These are phyloP conservation scores for Porites lobata DNA, from an alignment of 92 coral and sea anemone genomes.

Conservation along the genomic window DNA sequence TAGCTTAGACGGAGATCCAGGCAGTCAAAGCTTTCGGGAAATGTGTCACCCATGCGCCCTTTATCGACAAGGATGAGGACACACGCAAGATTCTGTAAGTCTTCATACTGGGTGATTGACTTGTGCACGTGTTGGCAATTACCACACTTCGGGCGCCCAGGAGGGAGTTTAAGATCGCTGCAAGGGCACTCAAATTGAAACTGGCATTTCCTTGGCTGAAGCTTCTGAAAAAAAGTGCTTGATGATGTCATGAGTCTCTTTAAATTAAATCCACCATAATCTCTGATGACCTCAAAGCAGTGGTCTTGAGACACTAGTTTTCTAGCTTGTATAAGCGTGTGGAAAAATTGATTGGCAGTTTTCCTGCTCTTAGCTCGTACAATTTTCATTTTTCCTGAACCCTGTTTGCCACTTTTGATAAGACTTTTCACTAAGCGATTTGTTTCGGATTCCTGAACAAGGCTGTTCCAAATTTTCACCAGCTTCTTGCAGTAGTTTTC, in stretches of 20 bases:
- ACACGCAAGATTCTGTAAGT: conserved; percentile 52
- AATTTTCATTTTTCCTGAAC: conserved; percentile 48
- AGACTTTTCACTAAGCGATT: conserved; percentile 17
- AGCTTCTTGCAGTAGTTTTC: neutral
- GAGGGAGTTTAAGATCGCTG: neutral
- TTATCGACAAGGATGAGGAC: conserved; percentile 62
- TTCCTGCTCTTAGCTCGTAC: conserved; percentile 51
- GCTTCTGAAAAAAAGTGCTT: conserved; percentile 37
- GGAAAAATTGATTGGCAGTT: conserved; percentile 44
- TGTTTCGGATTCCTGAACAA: conserved; percentile 36
- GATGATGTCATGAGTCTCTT: conserved; percentile 41
- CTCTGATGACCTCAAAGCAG: conserved; percentile 50
- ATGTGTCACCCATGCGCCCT: conserved; percentile 71
- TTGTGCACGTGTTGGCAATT: conserved; percentile 49
- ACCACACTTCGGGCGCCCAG: conserved; percentile 1
- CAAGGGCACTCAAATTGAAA: conserved; percentile 28
- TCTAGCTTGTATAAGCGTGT: conserved; percentile 36
- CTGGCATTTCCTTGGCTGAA: conserved; percentile 27
- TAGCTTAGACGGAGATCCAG: conserved; percentile 48
- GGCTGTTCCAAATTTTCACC: neutral
- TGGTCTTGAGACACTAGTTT: neutral
- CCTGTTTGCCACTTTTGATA: conserved; percentile 4
- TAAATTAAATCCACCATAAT: conserved; percentile 42
- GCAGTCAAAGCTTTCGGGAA: conserved; percentile 60
- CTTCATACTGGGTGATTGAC: conserved; percentile 54